Base-by-base conservation (phyloP, 2,797 vertebrate genomes). In the Phaenicophaeus curvirostris region DNA sequence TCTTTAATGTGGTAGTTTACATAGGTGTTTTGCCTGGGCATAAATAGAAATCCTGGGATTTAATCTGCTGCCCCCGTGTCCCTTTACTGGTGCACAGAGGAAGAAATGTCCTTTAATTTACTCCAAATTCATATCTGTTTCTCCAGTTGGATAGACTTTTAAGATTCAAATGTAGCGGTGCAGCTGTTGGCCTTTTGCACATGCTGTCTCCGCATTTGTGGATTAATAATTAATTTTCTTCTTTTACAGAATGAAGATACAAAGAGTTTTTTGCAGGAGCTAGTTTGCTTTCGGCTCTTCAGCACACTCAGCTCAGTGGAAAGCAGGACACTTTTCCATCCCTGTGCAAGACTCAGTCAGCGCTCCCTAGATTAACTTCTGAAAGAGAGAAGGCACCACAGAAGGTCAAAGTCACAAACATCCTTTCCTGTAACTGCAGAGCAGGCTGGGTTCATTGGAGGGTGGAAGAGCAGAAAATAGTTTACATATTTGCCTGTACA, bases 121-220 rank as follows among this genome's bases (percentile, higher is more conserved):
- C 77, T 89, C 59, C 30, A 89, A 87, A 72, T 74, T 72, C 87
- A 74, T 82, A 95, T 94, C 87, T 96, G 78, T 87, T 95, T 90
- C 69, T 95, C 68, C 61, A 87, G 9, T 92, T 95, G 37, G 65
- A 85, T 80, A 41, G 48, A 89, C 37, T 87, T 93, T 71, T 68
- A 80, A 75, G 54, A 62, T 62, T 90, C 53, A 61, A 48, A 89
- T 65, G 33, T 44, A 50, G 75, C 33, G 9, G 35, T 83, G 84
- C 93, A 95, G 89, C 84, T 96, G 84, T 90, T 94, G 78, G 54
- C 27, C 74, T 93, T 89, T 95, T 74, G 54, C 65, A 77, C 15
- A 58, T 15, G 27, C 11, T 75, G 65, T 48, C 35, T 89, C 14
- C n/a, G 92, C 81, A 50, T 94, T 59, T 69, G 84, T 72, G 76